These are phyloP conservation scores for Hypercompe scribonia DNA, from an alignment of 2,888 invertebrate species.

Conservation along the genomic window DNA sequence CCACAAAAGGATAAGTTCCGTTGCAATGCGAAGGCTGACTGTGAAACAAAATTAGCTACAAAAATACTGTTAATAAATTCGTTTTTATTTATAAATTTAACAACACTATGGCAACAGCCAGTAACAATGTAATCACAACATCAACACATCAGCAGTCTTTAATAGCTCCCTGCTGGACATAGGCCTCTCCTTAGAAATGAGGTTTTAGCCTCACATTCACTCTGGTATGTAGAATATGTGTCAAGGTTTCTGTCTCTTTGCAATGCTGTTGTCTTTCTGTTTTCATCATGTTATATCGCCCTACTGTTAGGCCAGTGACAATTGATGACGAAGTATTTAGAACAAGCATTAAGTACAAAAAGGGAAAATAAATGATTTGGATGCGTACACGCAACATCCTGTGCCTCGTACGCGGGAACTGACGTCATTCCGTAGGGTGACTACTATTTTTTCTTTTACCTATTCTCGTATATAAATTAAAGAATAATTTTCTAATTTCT, in stretches of 20 bases:
- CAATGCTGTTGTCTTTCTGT: no score
- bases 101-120: neutral
- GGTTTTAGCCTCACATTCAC: no score
- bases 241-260: no score
- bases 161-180: no score
- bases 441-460: conserved; percentile 19
- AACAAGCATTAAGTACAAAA: conserved; percentile 34
- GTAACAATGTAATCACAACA: neutral
- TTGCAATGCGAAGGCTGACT: neutral
- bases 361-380: conserved; percentile 55
- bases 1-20: neutral
- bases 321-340: conserved; percentile 5
- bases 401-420: conserved; percentile 56
- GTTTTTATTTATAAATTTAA: neutral
- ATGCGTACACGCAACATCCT: conserved; percentile 71
- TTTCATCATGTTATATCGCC: no score
- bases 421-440: conserved; percentile 52
- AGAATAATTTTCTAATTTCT: neutral
- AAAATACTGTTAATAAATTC: neutral
- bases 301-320: neutral
- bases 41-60: neutral
- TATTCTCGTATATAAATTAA: neutral
- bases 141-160: no score
- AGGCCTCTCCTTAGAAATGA: no score
- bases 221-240: no score